A percentile compares a stretch with the other conserved stretches of the same genome.
These are phyloP conservation scores for Pimpla rufipes DNA, from an alignment of 2,888 invertebrate genomes.

Conservation along the genomic window DNA sequence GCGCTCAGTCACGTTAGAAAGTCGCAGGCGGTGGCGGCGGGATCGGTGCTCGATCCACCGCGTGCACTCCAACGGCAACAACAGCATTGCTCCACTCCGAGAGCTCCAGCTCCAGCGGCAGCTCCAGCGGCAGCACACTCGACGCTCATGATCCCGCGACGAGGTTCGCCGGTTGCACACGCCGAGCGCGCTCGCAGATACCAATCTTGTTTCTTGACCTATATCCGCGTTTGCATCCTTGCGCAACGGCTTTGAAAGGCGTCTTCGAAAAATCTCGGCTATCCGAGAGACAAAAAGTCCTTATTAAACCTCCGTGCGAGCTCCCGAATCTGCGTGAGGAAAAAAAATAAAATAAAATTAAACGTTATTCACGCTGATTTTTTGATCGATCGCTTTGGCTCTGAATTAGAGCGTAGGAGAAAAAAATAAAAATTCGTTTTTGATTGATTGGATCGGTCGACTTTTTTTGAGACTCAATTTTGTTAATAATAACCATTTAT, in stretches of 20 bases:
- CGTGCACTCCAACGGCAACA: constrained; percentile 63
- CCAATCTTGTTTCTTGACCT: constrained; percentile 85
- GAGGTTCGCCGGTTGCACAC: constrained; percentile 63
- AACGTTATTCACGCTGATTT: too few species aligned
- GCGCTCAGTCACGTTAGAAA: constrained; percentile 85
- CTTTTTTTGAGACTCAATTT: too few species aligned
- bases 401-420: too few species aligned
- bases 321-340: background rate
- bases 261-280: constrained; percentile 79
- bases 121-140: constrained; percentile 54
- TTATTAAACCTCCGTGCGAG: background rate
- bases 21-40: constrained; percentile 75
- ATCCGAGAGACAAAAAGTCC: constrained; percentile 27
- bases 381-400: too few species aligned
- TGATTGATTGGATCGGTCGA: too few species aligned
- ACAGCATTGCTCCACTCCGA: constrained; percentile 65
- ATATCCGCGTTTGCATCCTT: constrained; percentile 85
- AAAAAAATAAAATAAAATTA: background rate
- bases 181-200: constrained; percentile 78
- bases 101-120: constrained; percentile 45
- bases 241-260: constrained; percentile 82
- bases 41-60: constrained; percentile 64
- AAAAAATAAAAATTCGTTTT: too few species aligned
- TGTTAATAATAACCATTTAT: too few species aligned
- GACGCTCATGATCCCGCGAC: constrained; percentile 61